Percentiles rank a stretch among this genome's conserved stretches.
phyloP scores from a whole-genome alignment of 2,888 invertebrate genomes.

The Eilema sororculum region DNA sequence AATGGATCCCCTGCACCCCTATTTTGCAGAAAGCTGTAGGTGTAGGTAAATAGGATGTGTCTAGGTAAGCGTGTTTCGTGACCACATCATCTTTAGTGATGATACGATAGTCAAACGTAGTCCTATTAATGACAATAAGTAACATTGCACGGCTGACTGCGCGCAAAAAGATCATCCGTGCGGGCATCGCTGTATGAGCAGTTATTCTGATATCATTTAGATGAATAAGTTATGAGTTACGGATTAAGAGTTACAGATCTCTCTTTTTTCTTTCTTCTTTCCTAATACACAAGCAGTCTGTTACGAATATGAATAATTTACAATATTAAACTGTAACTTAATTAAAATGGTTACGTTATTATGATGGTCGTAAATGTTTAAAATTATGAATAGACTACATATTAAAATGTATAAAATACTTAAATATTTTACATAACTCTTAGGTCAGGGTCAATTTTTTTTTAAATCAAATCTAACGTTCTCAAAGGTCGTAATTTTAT shows the following conservation, averaged over 20 bases:
- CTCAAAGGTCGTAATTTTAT: not conserved
- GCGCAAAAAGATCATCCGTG: not conserved
- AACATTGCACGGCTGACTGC: not conserved
- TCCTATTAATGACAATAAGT: no score
- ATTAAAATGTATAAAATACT: not conserved
- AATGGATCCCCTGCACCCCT: no score
- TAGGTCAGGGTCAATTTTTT: not conserved
- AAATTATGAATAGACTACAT: not conserved
- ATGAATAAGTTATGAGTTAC: not conserved
- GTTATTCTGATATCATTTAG: not conserved
- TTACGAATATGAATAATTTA: not conserved
- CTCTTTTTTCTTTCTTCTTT: no score
- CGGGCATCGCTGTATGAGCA: not conserved
- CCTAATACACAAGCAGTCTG: not conserved
- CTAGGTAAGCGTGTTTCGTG: no score
- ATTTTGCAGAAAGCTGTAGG: no score
- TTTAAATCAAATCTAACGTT: not conserved
- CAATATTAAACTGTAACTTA: not conserved
- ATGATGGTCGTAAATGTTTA: conserved; percentile 3
- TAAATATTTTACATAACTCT: conserved; percentile 3
- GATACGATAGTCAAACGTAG: no score
- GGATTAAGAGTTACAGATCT: not conserved
- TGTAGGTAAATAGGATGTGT: no score
- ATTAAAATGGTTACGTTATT: conserved; percentile 4
- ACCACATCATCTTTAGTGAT: no score